phyloP scores from a whole-genome alignment of 1,140 invertebrate genomes.

The Orussus abietinus region DNA sequence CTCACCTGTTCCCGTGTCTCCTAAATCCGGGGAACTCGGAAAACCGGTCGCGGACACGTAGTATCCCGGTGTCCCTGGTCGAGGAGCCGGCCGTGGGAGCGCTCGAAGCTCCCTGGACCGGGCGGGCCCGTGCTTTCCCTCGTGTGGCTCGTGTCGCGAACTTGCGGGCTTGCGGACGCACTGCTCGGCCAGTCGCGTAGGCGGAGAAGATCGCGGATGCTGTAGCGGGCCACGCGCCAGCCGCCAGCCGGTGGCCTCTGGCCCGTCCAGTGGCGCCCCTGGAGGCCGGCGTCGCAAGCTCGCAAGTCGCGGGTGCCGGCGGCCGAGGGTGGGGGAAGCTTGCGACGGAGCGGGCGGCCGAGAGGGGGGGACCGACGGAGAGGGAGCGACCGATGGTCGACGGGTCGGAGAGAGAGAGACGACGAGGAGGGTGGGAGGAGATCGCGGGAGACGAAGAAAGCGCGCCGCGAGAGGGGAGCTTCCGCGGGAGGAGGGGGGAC shows the following conservation, averaged over 20 bases:
- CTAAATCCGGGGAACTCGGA: too few relatives aligned
- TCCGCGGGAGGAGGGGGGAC: too few relatives aligned
- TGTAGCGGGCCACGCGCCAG: constrained; percentile 46
- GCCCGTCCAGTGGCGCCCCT: constrained; percentile 50
- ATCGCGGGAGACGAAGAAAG: constrained; percentile 6
- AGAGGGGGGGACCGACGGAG: constrained; percentile 16
- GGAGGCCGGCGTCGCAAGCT: constrained; percentile 34
- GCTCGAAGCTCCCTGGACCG: background rate
- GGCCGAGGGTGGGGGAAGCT: constrained; percentile 19
- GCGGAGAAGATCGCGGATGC: constrained; percentile 51
- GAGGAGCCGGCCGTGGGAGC: background rate
- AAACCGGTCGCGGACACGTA: too few relatives aligned
- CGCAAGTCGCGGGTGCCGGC: constrained; percentile 18
- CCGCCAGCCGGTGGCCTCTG: constrained; percentile 35
- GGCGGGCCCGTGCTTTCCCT: background rate
- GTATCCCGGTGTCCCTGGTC: background rate
- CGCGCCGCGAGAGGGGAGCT: background rate
- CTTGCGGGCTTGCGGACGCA: constrained; percentile 55
- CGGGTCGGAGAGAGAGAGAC: constrained; percentile 24
- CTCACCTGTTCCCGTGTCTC: too few relatives aligned
- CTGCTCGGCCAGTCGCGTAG: constrained; percentile 47
- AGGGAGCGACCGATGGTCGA: constrained; percentile 28
- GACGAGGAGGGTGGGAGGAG: constrained; percentile 18
- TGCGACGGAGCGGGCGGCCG: constrained; percentile 26
- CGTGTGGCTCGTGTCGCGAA: constrained; percentile 48